Conservation (phyloP, 64 coral and sea anemone species). For the Dendronephthya gigantea region DNA sequence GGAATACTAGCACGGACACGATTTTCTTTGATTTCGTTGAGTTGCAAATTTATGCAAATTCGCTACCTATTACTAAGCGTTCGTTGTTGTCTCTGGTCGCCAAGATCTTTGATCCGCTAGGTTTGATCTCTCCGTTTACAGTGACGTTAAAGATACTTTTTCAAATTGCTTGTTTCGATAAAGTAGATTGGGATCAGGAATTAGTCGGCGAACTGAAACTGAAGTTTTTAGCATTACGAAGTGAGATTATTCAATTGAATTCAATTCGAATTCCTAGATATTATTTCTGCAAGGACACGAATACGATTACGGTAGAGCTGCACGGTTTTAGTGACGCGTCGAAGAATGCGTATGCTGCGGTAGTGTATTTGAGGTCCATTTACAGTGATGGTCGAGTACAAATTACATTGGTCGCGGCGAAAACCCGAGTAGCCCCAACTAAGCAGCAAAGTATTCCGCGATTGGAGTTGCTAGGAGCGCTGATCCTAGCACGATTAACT, state of each 20-base stretch:
- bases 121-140: slow-evolving; percentile 15
- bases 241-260: slow-evolving; percentile 14
- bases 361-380: neutral
- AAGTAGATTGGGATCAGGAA: slow-evolving; percentile 23
- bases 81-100: slow-evolving; percentile 12
- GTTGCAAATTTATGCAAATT: slow-evolving; percentile 15
- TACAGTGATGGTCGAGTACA: slow-evolving; percentile 13
- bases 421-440: slow-evolving; percentile 15
- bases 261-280: slow-evolving; percentile 5
- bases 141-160: slow-evolving; percentile 17
- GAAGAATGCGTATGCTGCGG: slow-evolving; percentile 13
- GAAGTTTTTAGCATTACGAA: neutral
- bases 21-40: neutral
- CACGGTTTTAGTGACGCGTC: slow-evolving; percentile 28
- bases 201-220: neutral
- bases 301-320: neutral
- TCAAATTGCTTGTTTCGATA: neutral
- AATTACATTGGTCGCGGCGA: neutral
- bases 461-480: neutral
- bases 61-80: slow-evolving; percentile 10
- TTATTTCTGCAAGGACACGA: slow-evolving; percentile 17
- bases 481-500: neutral
- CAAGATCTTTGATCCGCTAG: slow-evolving; percentile 30
- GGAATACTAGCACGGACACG: neutral
- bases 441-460: neutral